Evolutionary conservation across 2,888 invertebrate species (phyloP), one percentile per base, ranked within the genome.

Genomic region (Macaria liturata): DNA sequence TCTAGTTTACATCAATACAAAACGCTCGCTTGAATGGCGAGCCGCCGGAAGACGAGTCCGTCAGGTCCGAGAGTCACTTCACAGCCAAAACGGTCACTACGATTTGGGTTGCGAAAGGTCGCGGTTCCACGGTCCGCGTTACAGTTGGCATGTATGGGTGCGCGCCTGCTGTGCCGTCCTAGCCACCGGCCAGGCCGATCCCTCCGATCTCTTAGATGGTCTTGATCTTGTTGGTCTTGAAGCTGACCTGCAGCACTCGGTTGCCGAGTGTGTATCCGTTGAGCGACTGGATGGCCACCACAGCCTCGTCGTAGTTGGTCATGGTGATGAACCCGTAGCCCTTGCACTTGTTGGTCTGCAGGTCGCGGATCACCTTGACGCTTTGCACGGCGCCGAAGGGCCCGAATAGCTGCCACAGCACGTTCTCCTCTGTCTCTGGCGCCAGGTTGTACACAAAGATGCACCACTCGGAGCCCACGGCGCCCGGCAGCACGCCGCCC

Each of bases 361-460:
- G 94, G 92, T 98, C 98, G 76, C 97, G 95, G 78, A 98, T 97
- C 74, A 98, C 97, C 92, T 98, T 98, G 64, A 98, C 97, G 88
- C 96, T 96, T 88, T 97, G 96, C 69, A 98, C 97, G 70, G 97
- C 97, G 70, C 98, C 98, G 88, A 98, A 98, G 32, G 98, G 98
- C 9, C 98, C 98, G 88, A 98, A 99, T 70, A 98, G 93, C 88
- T 98, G 98, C 98, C 98, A 98, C 65, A 98, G 94, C 50, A 97
- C 96, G 84, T 97, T 97, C 90, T 98, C 98, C 88, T 98, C 98
- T 4, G 98, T 98, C 89, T 98, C 98, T 4, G 98, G 97, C 1
- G 98, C 97, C 75, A 99, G 93, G 89, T 98, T 98, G 93, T 98
- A 98, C 59, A 98, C 98, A 84, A 98, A 98, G 86, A 98, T 97